Conservation (phyloP, 2,797 vertebrate species). For the Pantherophis alleghaniensis region DNA sequence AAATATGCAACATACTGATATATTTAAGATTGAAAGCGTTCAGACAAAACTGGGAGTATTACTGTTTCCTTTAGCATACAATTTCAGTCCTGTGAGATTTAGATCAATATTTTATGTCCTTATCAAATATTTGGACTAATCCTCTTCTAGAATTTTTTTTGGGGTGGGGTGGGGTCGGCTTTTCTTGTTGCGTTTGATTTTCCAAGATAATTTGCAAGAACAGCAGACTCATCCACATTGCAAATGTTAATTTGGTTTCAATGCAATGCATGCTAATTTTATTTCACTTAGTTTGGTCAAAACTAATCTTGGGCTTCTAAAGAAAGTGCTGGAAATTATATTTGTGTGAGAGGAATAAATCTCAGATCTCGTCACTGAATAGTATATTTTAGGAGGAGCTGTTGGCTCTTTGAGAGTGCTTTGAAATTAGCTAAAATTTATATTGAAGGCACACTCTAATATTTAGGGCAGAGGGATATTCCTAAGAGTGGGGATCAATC, state of each 20-base stretch:
- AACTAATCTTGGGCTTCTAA: not conserved
- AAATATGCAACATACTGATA: slow-evolving; percentile 18
- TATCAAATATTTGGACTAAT: slow-evolving; percentile 1
- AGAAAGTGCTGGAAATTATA: not conserved
- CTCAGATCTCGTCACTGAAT: not conserved
- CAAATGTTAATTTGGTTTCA: not conserved
- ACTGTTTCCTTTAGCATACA: not conserved
- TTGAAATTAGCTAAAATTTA: not conserved
- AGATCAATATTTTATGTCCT: not conserved
- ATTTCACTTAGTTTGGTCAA: not conserved
- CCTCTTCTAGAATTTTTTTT: not conserved
- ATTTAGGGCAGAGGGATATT: not conserved
- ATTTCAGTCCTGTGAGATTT: slow-evolving; percentile 7
- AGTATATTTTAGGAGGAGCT: not conserved
- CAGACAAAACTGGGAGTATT: slow-evolving; percentile 6
- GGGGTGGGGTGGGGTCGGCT: not conserved
- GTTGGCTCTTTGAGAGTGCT: not conserved
- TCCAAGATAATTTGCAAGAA: not conserved
- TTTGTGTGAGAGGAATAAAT: not conserved
- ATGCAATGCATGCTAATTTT: not conserved
- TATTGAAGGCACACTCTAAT: not conserved
- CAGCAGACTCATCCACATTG: not conserved
- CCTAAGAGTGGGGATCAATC: not conserved
- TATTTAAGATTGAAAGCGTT: slow-evolving; percentile 4
- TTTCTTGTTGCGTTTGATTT: not conserved